Percentiles rank a stretch among this genome's conserved stretches.
phyloP scores from a whole-genome alignment of 1,140 invertebrate genomes.

The Cyclargus thomasi region DNA sequence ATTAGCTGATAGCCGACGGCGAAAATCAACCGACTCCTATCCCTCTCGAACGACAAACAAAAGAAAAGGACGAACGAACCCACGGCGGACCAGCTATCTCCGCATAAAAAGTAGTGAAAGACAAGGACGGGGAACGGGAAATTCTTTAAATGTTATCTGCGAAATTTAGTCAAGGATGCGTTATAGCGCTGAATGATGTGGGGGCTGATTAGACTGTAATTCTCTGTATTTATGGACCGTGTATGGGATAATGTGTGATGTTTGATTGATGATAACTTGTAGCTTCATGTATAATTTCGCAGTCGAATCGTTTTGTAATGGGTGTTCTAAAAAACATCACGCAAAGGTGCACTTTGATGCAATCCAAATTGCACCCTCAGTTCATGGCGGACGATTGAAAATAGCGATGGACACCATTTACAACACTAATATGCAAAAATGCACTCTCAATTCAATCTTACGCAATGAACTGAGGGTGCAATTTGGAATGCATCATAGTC shows the following conservation, averaged over 20 bases:
- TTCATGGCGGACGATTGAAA: no score
- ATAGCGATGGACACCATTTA: no score
- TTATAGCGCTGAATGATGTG: constrained; percentile 5
- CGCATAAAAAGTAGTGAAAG: not conserved
- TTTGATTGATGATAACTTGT: not conserved
- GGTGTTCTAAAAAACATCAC: no score
- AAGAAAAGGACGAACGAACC: constrained; percentile 17
- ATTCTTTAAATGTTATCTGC: constrained; percentile 7
- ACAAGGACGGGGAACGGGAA: constrained; percentile 2
- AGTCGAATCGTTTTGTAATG: no score
- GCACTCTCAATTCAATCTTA: no score
- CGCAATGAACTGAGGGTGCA: no score
- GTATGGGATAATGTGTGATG: constrained; percentile 1
- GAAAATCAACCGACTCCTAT: constrained; percentile 22
- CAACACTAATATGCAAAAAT: no score
- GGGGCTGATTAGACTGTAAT: constrained; percentile 10
- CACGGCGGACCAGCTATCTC: constrained; percentile 3
- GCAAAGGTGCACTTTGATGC: no score
- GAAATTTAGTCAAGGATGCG: constrained; percentile 9
- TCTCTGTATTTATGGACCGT: not conserved
- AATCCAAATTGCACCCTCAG: no score
- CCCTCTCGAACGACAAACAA: not conserved
- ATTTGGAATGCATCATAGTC: no score
- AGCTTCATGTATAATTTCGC: not conserved
- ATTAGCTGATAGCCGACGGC: constrained; percentile 39